Conservation (phyloP, 2,113 vertebrate genomes). For the human region DNA sequence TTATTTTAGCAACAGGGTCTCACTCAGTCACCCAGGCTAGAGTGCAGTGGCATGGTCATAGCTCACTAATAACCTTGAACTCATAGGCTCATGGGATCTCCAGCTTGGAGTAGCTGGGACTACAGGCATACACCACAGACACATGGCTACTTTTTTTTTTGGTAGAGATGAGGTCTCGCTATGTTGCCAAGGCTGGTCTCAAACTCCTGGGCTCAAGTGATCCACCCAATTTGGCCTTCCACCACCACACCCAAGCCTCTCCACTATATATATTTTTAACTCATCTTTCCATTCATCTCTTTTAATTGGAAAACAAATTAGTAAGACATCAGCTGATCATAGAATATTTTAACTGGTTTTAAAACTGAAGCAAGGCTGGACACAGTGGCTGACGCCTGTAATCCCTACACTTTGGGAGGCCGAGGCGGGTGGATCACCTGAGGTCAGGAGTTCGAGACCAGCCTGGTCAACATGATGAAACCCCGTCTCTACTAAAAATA, state of each 20-base stretch:
- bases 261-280: not conserved
- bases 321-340: not conserved
- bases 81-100: not conserved
- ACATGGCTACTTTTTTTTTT: no score
- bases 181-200: no score
- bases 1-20: not conserved
- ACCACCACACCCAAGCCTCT: not conserved
- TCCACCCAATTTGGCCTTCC: not conserved
- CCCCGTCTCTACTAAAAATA: no score
- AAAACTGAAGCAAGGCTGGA: not conserved
- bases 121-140: no score
- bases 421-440: no score
- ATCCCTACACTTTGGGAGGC: no score
- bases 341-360: slow-evolving; percentile 9
- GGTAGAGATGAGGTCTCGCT: no score
- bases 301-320: slow-evolving; percentile 8
- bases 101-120: no score
- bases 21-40: not conserved
- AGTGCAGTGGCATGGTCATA: not conserved
- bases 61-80: not conserved
- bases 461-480: no score
- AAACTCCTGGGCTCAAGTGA: not conserved
- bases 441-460: no score
- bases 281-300: not conserved
- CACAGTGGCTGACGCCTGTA: no score